Conservation (phyloP, 2,113 vertebrate species). For the Catharus minimus region DNA sequence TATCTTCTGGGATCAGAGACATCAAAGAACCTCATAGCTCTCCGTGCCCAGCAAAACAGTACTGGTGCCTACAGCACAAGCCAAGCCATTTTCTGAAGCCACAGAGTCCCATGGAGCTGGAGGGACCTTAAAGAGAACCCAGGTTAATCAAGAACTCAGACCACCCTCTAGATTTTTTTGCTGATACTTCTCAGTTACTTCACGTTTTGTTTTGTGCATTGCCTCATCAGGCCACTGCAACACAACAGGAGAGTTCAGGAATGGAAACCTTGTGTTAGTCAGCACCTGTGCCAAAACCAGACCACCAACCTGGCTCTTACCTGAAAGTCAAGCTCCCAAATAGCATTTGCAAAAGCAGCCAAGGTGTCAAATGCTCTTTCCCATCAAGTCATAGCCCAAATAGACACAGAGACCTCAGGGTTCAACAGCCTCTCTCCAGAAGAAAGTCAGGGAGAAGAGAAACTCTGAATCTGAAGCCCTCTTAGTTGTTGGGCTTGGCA, state of each 20-base stretch:
- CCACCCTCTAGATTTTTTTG: neutral
- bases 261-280: neutral
- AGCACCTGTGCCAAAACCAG: neutral
- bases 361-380: neutral
- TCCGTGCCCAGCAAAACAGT: neutral
- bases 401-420: neutral
- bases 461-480: neutral
- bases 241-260: neutral
- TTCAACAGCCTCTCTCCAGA: neutral
- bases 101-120: neutral
- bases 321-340: neutral
- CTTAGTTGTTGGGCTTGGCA: neutral
- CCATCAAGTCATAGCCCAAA: neutral
- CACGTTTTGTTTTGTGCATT: neutral
- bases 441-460: neutral
- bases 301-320: neutral
- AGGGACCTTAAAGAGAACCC: neutral
- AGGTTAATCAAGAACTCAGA: neutral
- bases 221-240: neutral
- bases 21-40: neutral
- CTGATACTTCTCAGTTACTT: neutral
- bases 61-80: neutral
- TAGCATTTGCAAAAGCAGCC: neutral
- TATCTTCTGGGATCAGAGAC: constrained; percentile 22
- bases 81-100: neutral